These are phyloP conservation scores for Myripristis jacobus DNA, from an alignment of 2,797 vertebrate species.

Conservation along the genomic window DNA sequence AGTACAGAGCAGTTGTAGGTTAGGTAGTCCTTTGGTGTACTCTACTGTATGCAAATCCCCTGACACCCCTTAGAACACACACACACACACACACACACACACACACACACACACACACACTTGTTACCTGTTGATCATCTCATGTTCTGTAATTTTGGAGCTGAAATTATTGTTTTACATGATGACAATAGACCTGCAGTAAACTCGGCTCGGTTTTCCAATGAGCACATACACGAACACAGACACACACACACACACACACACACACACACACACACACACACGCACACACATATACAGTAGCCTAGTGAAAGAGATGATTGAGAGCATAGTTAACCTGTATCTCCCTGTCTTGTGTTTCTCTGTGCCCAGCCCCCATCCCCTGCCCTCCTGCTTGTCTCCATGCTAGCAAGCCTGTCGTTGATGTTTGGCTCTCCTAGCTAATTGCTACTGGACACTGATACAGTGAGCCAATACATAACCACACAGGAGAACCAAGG, in stretches of 20 bases:
- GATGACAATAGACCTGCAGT: constrained; percentile 35
- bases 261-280: constrained; percentile 36
- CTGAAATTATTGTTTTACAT: constrained; percentile 40
- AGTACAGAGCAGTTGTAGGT: not conserved
- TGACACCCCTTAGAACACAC: not conserved
- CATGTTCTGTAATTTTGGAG: constrained; percentile 38
- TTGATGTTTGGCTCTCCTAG: not conserved
- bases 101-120: not conserved
- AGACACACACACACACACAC: no score
- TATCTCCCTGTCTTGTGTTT: constrained; percentile 4
- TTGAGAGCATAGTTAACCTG: constrained; percentile 55
- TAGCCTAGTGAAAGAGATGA: constrained; percentile 36
- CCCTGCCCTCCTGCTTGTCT: constrained; percentile 2
- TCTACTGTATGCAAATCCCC: constrained; percentile 13
- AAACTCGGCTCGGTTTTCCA: constrained; percentile 30
- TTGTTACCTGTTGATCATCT: constrained; percentile 47
- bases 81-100: constrained; percentile 4
- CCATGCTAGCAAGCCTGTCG: not conserved
- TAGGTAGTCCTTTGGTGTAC: constrained; percentile 1
- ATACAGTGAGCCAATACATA: not conserved
- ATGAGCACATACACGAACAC: no score
- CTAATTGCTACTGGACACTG: not conserved
- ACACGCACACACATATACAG: constrained; percentile 36
- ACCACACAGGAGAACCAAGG: not conserved
- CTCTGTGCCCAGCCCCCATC: not conserved